Base-by-base conservation (phyloP, 2,113 vertebrate genomes). In the Saguinus imperator region DNA sequence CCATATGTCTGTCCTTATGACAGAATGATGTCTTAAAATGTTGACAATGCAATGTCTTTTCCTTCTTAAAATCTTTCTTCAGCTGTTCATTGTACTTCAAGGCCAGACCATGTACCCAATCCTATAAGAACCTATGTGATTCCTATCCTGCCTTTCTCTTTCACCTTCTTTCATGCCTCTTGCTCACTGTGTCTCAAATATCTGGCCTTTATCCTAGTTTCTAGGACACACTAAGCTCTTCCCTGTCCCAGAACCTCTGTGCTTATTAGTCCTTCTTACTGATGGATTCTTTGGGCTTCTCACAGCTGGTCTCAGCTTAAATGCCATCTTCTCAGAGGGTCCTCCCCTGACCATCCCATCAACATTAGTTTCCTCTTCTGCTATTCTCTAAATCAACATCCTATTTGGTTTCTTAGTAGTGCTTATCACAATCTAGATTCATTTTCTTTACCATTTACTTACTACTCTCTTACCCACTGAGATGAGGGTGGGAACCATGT, bases 1-100 rank as follows among this genome's bases (percentile, higher is more conserved):
- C 32, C 27, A 2, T 21, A 40, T n/a, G 37, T 37, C 29, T 27
- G 18, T 81, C 77, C 13, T 87, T 45, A 40, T 13, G 57, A 37
- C 61, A 50, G 50, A 72, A 45, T n/a, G 76, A 21, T 40, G 52
- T 80, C 94, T 92, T 37, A 40, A 80, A 92, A 90, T 92, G 17
- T 75, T 80, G 75, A 43, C 43, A 80, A 13, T 8, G 52, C 57
- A 45, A 2, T 40, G 20, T 45, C 48, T 84, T 89, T 92, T 92
- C 32, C 86, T 93, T 50, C 70, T 76, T 64, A 64, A 91, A 80
- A 32, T 35, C 7, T 20, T 68, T 87, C 70, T 8, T 21, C 83
- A 77, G 57, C 57, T 81, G 48, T 23, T 9, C 84, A 10, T 37
- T 55, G 32, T 52, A 43, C 14, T 48, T 43, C 43, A 81, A 64